Conservation (phyloP, 2,113 vertebrate species). For the Psilopsiagon aurifrons region DNA sequence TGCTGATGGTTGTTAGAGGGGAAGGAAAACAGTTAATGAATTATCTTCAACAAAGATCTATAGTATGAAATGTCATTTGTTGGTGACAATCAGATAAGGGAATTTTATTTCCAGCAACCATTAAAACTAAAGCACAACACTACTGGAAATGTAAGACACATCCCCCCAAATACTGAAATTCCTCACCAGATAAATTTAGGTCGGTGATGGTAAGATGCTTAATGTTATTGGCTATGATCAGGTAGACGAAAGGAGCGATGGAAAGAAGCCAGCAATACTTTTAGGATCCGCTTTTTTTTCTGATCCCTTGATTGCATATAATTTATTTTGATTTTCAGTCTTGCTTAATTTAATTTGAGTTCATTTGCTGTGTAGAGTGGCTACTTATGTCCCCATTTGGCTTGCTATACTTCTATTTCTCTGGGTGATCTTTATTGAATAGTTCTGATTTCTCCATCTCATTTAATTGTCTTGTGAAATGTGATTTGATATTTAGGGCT, state of each 20-base stretch:
- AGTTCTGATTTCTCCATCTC: not conserved
- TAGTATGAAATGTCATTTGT: conserved; percentile 13
- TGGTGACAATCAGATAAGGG: not conserved
- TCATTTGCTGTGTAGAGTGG: not conserved
- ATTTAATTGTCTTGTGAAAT: not conserved
- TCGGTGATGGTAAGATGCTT: not conserved
- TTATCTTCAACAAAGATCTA: not conserved
- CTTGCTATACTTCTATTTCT: not conserved
- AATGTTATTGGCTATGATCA: not conserved
- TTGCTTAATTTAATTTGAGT: conserved; percentile 12
- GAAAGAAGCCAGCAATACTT: conserved; percentile 18
- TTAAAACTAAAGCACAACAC: not conserved
- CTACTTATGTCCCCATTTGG: not conserved
- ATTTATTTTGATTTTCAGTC: conserved; percentile 29
- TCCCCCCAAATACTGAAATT: not conserved
- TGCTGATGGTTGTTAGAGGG: conserved; percentile 11
- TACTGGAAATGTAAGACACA: not conserved
- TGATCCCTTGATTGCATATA: not conserved
- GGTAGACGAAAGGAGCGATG: not conserved
- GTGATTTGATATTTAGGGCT: not conserved
- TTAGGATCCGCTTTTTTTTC: not conserved
- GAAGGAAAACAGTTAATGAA: conserved; percentile 44
- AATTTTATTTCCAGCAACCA: not conserved
- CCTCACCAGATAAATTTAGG: not conserved
- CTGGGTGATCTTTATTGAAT: not conserved